phyloP scores from a whole-genome alignment of 2,888 invertebrate species.

The Leptarthrus brevirostris region DNA sequence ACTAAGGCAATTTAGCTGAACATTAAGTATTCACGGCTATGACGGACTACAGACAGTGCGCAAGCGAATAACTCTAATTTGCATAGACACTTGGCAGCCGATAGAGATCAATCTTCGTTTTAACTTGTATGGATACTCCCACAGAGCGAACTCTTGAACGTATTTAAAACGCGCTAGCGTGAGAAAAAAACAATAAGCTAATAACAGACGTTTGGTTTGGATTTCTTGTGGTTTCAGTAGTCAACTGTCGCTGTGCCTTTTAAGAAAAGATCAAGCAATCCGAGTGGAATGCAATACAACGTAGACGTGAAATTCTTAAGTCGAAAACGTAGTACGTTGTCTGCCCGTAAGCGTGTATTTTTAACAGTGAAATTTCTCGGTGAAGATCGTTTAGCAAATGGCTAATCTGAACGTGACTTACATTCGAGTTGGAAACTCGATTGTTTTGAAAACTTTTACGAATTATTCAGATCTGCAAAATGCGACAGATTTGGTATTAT shows the following conservation, averaged over 20 bases:
- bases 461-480: slow-evolving; percentile 25
- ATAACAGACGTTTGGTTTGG: background rate
- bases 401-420: slow-evolving; percentile 14
- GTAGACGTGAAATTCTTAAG: background rate
- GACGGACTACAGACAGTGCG: no score
- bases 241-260: no score
- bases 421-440: slow-evolving; percentile 22
- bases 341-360: no score
- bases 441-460: slow-evolving; percentile 6
- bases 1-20: no score
- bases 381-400: background rate
- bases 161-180: background rate
- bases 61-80: no score
- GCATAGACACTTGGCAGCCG: no score
- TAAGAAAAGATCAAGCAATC: background rate
- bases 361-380: no score
- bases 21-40: no score
- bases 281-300: background rate
- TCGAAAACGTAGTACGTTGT: background rate
- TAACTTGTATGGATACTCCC: no score
- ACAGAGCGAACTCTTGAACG: background rate
- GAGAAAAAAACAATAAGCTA: background rate
- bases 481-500: slow-evolving; percentile 30
- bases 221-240: background rate
- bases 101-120: no score